Percentiles rank a stretch among this genome's conserved stretches.
phyloP scores from a whole-genome alignment of 2,797 vertebrate species.

The Hippocampus kuda region DNA sequence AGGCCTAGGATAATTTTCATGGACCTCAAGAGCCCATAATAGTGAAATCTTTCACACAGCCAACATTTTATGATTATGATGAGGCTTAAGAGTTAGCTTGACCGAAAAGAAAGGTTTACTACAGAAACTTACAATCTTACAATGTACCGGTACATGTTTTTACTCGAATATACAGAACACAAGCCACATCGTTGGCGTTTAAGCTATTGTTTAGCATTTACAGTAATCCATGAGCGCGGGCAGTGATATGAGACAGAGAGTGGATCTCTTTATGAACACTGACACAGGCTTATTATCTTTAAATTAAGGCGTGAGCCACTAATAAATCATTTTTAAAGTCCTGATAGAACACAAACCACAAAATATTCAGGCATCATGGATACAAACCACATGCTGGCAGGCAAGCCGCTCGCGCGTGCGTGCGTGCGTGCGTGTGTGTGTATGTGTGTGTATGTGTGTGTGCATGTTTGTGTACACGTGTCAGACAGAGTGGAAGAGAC shows the following conservation, averaged over 20 bases:
- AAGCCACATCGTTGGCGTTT: slow-evolving; percentile 34
- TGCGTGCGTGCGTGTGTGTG: too few relatives aligned
- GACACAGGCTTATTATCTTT: slow-evolving; percentile 67
- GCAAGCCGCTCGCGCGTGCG: slow-evolving; percentile 16
- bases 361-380: slow-evolving; percentile 64
- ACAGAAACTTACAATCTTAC: neutral
- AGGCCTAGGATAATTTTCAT: slow-evolving; percentile 16
- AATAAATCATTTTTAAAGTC: slow-evolving; percentile 74
- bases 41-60: slow-evolving; percentile 8
- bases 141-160: slow-evolving; percentile 6
- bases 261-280: slow-evolving; percentile 69
- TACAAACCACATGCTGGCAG: slow-evolving; percentile 61
- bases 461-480: neutral
- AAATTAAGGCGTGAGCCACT: slow-evolving; percentile 67
- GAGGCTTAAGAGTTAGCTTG: neutral
- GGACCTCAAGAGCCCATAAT: slow-evolving; percentile 13
- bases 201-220: slow-evolving; percentile 52
- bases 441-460: neutral
- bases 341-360: slow-evolving; percentile 65
- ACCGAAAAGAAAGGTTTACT: neutral
- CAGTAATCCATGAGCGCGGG: slow-evolving; percentile 61
- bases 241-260: slow-evolving; percentile 49
- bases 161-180: slow-evolving; percentile 17
- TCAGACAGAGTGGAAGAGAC: slow-evolving; percentile 7
- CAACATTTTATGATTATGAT: neutral